phyloP scores from a whole-genome alignment of 2,888 invertebrate species.

The Phorcus lineatus region DNA sequence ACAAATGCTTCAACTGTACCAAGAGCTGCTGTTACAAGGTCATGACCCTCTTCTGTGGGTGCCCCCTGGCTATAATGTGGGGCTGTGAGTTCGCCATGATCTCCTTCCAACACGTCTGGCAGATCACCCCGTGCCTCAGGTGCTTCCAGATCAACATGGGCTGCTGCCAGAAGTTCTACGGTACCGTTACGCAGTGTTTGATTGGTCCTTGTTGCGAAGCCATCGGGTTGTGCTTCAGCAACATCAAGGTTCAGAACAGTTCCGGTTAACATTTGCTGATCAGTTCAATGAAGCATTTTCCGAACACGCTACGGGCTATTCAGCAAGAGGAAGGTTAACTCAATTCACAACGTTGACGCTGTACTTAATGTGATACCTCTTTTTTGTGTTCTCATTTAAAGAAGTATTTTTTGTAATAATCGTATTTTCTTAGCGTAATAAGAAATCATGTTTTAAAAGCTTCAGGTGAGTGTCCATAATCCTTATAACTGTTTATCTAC shows the following conservation, averaged over 20 bases:
- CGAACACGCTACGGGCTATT: too few species aligned
- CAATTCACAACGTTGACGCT: too few species aligned
- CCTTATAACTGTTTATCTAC: too few species aligned
- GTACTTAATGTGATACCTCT: too few species aligned
- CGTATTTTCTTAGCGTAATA: too few species aligned
- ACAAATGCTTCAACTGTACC: conserved; percentile 80
- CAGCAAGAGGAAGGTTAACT: too few species aligned
- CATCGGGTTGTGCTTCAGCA: conserved; percentile 58
- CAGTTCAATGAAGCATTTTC: too few species aligned
- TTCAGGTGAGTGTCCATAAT: too few species aligned
- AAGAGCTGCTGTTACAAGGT: conserved; percentile 83
- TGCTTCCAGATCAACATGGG: conserved; percentile 80
- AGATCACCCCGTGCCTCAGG: conserved; percentile 82
- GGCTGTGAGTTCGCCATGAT: conserved; percentile 77
- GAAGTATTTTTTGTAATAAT: too few species aligned
- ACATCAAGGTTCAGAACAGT: conserved; percentile 55
- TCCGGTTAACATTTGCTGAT: too few species aligned
- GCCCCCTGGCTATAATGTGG: conserved; percentile 82
- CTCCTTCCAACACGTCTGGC: conserved; percentile 83
- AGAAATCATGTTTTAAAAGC: too few species aligned
- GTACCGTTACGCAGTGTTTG: conserved; percentile 77
- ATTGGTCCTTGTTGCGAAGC: conserved; percentile 82
- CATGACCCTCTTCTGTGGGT: conserved; percentile 82
- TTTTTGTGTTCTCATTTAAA: too few species aligned
- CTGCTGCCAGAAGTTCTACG: conserved; percentile 70